A percentile compares a stretch with the other conserved stretches of the same genome.
These are phyloP conservation scores for Napeogenes sylphis DNA, from an alignment of 2,888 invertebrate species.

Conservation along the genomic window DNA sequence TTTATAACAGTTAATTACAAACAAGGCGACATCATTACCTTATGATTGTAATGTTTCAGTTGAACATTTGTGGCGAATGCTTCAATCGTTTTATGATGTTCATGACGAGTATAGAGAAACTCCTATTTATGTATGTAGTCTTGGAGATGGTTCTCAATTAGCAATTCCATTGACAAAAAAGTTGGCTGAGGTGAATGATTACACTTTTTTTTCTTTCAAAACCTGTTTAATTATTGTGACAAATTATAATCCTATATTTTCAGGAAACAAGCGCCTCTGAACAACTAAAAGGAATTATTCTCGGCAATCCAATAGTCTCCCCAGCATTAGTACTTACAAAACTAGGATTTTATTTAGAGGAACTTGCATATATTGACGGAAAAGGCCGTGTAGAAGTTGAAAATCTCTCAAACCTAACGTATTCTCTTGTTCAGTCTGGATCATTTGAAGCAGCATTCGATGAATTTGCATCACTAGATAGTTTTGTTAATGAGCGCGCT, in stretches of 20 bases:
- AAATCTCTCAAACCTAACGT: conserved; percentile 69
- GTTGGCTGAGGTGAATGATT: conserved; percentile 60
- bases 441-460: conserved; percentile 78
- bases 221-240: not conserved
- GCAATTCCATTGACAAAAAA: conserved; percentile 83
- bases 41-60: conserved; percentile 61
- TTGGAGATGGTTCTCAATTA: conserved; percentile 94
- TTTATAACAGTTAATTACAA: not conserved
- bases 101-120: conserved; percentile 80
- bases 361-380: conserved; percentile 81
- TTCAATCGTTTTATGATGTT: conserved; percentile 81
- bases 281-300: conserved; percentile 84
- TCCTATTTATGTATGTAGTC: conserved; percentile 89
- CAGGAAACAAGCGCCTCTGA: conserved; percentile 71
- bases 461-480: conserved; percentile 80
- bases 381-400: conserved; percentile 78
- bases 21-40: not conserved
- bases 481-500: conserved; percentile 76
- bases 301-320: conserved; percentile 92
- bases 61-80: conserved; percentile 81
- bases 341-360: conserved; percentile 66
- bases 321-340: conserved; percentile 71
- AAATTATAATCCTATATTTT: conserved; percentile 7
- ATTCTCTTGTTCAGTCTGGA: conserved; percentile 66
- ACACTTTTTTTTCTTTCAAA: not conserved